These are phyloP conservation scores for Drosophila ustulata DNA, from an alignment of 2,888 invertebrate species.

Conservation along the genomic window DNA sequence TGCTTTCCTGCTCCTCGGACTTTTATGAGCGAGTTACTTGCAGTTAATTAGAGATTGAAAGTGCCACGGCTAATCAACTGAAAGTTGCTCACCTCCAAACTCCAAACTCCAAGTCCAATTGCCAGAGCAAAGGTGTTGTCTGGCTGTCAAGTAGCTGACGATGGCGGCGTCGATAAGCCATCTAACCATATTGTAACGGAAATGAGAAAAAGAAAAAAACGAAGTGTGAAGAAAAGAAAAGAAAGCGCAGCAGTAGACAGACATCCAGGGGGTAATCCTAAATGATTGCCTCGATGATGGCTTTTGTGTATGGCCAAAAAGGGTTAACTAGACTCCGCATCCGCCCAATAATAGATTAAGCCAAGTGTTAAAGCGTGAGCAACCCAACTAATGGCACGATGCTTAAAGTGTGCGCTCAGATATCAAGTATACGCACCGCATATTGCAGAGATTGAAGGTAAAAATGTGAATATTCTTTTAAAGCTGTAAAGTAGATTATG, in stretches of 20 bases:
- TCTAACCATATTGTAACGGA: conserved; percentile 52
- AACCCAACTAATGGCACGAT: conserved; percentile 2
- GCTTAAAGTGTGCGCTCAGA: neutral
- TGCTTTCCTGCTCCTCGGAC: conserved; percentile 21
- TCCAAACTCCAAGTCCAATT: conserved; percentile 3
- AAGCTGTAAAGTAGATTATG: neutral
- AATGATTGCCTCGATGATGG: conserved; percentile 50
- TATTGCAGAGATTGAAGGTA: neutral
- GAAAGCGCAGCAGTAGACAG: conserved; percentile 7
- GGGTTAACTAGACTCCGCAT: conserved; percentile 45
- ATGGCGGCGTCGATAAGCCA: conserved; percentile 37
- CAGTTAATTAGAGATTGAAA: conserved; percentile 71
- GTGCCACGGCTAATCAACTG: conserved; percentile 69
- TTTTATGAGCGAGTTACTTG: conserved; percentile 67
- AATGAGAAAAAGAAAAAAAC: conserved; percentile 52
- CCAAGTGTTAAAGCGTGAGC: conserved; percentile 31
- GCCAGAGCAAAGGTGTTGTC: conserved; percentile 56
- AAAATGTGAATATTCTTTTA: neutral
- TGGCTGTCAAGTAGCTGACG: conserved; percentile 28
- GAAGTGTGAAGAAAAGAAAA: conserved; percentile 11
- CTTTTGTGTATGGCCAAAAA: conserved; percentile 23
- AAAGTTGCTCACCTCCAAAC: conserved; percentile 51
- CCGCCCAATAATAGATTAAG: conserved; percentile 45
- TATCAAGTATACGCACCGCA: conserved; percentile 11
- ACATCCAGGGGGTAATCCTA: conserved; percentile 35